These are phyloP conservation scores for Drosophila ambigua DNA, from an alignment of 1,140 invertebrate species.

Conservation along the genomic window DNA sequence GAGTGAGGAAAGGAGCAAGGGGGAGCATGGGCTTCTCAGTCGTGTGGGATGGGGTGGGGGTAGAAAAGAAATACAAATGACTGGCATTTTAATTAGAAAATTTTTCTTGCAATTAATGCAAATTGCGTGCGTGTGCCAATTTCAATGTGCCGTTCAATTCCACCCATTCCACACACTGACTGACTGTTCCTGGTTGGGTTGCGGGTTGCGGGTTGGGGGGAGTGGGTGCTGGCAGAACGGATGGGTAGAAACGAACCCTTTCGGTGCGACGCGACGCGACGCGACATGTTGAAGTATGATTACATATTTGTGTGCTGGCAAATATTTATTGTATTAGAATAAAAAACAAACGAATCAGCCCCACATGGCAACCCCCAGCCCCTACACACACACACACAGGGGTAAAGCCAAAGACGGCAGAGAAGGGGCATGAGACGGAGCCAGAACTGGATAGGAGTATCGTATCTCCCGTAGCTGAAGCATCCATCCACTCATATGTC, in stretches of 20 bases:
- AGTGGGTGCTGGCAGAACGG: too few relatives aligned
- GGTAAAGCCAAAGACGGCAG: slow-evolving; percentile 17
- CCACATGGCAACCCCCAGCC: too few relatives aligned
- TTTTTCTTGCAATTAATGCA: slow-evolving; percentile 83
- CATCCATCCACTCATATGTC: slow-evolving; percentile 31
- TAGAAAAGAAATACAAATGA: slow-evolving; percentile 45
- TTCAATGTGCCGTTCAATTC: slow-evolving; percentile 72
- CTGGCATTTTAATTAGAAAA: slow-evolving; percentile 83
- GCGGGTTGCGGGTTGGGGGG: too few relatives aligned
- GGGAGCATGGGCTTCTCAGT: background rate
- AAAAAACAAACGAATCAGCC: slow-evolving; percentile 25
- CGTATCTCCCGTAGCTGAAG: background rate
- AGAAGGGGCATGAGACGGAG: too few relatives aligned
- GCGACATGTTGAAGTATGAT: slow-evolving; percentile 70
- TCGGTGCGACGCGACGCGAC: slow-evolving; percentile 20
- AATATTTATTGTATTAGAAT: slow-evolving; percentile 81
- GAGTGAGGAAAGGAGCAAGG: background rate
- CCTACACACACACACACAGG: background rate
- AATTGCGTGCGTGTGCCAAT: slow-evolving; percentile 82
- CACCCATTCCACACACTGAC: slow-evolving; percentile 1
- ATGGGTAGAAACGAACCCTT: slow-evolving; percentile 46
- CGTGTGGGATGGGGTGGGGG: too few relatives aligned
- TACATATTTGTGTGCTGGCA: slow-evolving; percentile 73
- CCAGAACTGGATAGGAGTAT: background rate
- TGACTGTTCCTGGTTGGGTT: too few relatives aligned